Evolutionary conservation across 2,113 vertebrate species (phyloP).

Genomic region (Mola mola): DNA sequence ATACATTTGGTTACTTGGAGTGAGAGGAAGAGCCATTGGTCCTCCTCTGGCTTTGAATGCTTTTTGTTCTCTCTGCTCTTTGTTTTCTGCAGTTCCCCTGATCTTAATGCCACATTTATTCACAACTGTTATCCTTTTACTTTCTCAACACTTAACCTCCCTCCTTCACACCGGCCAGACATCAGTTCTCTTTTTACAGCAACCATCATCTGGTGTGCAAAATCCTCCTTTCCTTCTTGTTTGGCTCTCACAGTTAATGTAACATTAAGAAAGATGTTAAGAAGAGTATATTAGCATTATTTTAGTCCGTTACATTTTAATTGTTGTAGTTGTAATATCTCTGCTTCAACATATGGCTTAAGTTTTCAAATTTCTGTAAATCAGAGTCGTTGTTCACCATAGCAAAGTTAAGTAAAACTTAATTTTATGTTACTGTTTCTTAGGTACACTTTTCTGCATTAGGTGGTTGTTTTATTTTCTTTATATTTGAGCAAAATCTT

Average conservation of each 20-base stretch:
- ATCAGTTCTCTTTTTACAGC: conserved; percentile 15
- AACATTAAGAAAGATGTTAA: too few relatives aligned
- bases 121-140: conserved; percentile 32
- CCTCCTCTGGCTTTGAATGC: conserved; percentile 62
- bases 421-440: too few relatives aligned
- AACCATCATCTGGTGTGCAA: conserved; percentile 18
- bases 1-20: conserved; percentile 76
- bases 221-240: not conserved
- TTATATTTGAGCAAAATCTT: conserved; percentile 21
- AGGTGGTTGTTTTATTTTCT: conserved; percentile 32
- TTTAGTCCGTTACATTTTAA: not conserved
- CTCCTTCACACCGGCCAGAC: conserved; percentile 11
- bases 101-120: conserved; percentile 30
- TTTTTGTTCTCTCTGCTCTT: conserved; percentile 63
- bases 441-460: too few relatives aligned
- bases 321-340: not conserved
- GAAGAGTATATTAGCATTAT: too few relatives aligned
- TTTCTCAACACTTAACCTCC: conserved; percentile 2
- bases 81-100: conserved; percentile 61
- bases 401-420: not conserved
- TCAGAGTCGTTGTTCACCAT: not conserved
- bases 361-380: not conserved
- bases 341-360: not conserved
- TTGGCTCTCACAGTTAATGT: conserved; percentile 12
- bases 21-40: conserved; percentile 70